Conservation (phyloP, 35 echinoderm and acorn worm species). For the Ophioderma brevispina region DNA sequence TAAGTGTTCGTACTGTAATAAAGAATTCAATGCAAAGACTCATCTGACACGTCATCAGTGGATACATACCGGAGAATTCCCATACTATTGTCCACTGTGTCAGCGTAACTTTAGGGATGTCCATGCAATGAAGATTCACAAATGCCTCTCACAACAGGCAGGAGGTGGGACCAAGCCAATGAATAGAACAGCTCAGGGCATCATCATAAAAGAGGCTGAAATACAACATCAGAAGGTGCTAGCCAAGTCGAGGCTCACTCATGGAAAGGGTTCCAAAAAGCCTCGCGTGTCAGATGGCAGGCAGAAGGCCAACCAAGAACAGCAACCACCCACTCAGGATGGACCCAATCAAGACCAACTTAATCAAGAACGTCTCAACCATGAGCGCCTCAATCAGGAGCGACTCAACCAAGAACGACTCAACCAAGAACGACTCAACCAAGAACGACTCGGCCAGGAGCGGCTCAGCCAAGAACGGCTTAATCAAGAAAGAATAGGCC, state of each 20-base stretch:
- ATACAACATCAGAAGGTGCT: not conserved
- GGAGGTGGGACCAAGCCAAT: not conserved
- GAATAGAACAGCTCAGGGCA: not conserved
- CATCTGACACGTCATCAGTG: not conserved
- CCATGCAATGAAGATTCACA: not conserved
- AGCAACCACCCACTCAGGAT: not conserved
- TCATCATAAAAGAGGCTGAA: not conserved
- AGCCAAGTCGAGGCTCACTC: not conserved
- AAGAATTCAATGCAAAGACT: slow-evolving; percentile 1
- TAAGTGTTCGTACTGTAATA: not conserved
- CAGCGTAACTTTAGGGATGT: not conserved
- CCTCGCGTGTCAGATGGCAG: not conserved
- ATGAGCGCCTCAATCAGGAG: not conserved
- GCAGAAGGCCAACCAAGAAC: not conserved
- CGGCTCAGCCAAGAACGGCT: not conserved
- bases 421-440: not conserved
- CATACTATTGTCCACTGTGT: not conserved
- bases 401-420: not conserved
- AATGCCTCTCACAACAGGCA: not conserved
- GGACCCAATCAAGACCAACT: not conserved
- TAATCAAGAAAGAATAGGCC: not conserved
- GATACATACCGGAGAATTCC: not conserved
- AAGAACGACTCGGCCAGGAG: not conserved
- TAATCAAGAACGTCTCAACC: not conserved
- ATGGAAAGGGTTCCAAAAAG: not conserved